Conservation (phyloP, 2,113 vertebrate genomes). For the Apodemus speciosus region DNA sequence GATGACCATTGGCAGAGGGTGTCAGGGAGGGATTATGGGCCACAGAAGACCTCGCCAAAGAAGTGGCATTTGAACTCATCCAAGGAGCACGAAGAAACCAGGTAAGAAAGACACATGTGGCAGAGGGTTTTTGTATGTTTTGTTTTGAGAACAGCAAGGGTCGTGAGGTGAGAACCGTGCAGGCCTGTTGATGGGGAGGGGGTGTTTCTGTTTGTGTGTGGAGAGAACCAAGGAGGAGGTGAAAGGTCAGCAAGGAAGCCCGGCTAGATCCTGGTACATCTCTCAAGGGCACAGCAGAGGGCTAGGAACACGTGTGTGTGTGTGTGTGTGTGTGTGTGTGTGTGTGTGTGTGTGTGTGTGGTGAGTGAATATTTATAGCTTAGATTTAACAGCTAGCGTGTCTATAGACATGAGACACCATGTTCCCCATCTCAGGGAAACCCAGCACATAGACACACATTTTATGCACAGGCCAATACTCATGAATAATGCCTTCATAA, state of each 20-base stretch:
- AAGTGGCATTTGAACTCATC: not conserved
- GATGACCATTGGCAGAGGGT: not conserved
- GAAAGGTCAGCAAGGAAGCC: not conserved
- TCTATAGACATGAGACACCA: not conserved
- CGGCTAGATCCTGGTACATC: too few relatives aligned
- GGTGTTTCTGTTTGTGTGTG: slow-evolving; percentile 8
- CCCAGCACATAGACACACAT: not conserved
- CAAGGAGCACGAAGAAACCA: not conserved
- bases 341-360: not conserved
- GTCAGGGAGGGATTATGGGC: fast-evolving
- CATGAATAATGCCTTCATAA: not conserved
- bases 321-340: not conserved
- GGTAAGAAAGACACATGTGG: not conserved
- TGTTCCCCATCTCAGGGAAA: not conserved
- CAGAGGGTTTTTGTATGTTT: not conserved
- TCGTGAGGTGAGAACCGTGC: not conserved
- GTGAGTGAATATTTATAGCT: not conserved
- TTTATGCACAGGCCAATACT: not conserved
- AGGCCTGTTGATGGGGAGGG: not conserved
- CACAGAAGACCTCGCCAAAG: not conserved
- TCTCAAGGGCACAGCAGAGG: not conserved
- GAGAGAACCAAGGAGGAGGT: not conserved
- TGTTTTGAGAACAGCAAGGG: not conserved
- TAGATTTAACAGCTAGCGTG: not conserved
- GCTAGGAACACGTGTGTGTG: too few relatives aligned